Base-by-base conservation (phyloP, 2,888 invertebrate genomes). In the Sipha maydis region DNA sequence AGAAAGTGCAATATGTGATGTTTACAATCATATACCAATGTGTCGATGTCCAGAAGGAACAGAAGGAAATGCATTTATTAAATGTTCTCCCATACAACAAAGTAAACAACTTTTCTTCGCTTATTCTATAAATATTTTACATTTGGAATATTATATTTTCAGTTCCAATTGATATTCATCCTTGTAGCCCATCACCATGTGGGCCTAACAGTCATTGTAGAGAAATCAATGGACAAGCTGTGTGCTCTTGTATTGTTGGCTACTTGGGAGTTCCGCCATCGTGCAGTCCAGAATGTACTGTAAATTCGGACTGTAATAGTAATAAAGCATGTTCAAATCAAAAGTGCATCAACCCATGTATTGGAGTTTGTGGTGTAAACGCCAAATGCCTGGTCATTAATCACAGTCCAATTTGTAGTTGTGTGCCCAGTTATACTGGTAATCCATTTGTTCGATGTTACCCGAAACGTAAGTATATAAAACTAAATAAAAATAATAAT, bases 151-250 rank as follows among this genome's bases (percentile, higher is more conserved):
- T 75, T 48, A 31, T 56, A 67, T 67, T 89, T 83, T 84, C 89
- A 80, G 90, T 89, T 75, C 89, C 93, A 90, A 92, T 92, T 85
- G 93, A 93, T 76, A 92, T 93, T 71, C 91, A 96, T 91, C 96
- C 96, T 11, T 97, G 97, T 91, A 94, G 94, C 90, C 96, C 96
- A 85, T 95, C 96, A 48, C 97, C 97, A 0, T 97, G 97, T 92
- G 97, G 97, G 84, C 96, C 96, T 0, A 96, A 97, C 92, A 96
- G 96, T 91, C 95, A 96, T 91, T 97, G 97, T 90, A 94, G 96
- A 91, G 95, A 95, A 91, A 94, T 95, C 14, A 96, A 96, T 91
- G 93, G 93, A 90, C 96, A 96, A 92, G 96, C 96, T 0, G 96
- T 96, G 0, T 97, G 97, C 91, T 96, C 96, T 1, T 97, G 97